Conservation (phyloP, 2,113 vertebrate genomes). For the Meleagris gallopavo region DNA sequence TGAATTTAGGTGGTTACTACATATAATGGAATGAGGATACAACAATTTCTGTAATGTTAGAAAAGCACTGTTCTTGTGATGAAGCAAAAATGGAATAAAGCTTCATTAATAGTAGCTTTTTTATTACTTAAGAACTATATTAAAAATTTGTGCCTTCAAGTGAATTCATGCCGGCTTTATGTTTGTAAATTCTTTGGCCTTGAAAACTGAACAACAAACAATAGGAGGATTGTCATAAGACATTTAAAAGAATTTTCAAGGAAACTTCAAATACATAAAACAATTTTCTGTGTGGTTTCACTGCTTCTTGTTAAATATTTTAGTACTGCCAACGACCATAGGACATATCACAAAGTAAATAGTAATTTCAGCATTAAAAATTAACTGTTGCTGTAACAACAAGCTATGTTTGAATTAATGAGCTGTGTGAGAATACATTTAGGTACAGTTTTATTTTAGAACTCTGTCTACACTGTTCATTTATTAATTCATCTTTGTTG, state of each 20-base stretch:
- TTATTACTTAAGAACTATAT: background rate
- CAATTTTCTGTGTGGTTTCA: background rate
- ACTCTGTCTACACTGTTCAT: background rate
- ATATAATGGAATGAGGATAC: background rate
- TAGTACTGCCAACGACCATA: background rate
- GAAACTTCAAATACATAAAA: background rate
- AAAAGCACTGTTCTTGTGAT: background rate
- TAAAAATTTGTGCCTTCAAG: background rate
- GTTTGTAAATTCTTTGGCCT: background rate
- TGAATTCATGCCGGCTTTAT: background rate
- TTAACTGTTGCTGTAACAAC: slow-evolving; percentile 12
- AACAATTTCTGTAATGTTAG: background rate
- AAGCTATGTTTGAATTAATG: background rate
- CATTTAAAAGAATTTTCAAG: background rate
- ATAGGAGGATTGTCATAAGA: background rate
- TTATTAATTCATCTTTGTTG: background rate
- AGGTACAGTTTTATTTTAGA: background rate
- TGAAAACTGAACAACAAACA: background rate
- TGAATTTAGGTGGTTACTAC: background rate
- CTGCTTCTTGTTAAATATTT: slow-evolving; percentile 63
- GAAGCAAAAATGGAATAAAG: background rate
- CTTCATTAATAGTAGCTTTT: background rate
- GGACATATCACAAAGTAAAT: slow-evolving; percentile 12
- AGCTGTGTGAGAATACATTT: background rate
- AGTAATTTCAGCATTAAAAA: slow-evolving; percentile 67